Conservation (phyloP, 2,113 vertebrate species). For the Forbesichthys agassizii region DNA sequence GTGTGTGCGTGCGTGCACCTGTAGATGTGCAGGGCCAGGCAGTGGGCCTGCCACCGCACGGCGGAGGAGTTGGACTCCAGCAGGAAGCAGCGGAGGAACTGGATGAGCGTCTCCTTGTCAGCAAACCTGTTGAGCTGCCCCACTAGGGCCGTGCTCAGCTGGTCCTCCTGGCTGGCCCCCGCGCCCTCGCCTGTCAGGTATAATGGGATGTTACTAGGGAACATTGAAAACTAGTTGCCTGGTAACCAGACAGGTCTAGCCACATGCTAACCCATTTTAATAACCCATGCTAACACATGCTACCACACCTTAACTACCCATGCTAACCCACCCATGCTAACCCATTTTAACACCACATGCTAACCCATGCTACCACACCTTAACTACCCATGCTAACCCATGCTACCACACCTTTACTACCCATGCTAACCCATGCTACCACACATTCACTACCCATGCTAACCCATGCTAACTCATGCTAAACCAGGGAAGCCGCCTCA, state of each 20-base stretch:
- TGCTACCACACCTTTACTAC: neutral
- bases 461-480: neutral
- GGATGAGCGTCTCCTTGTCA: conserved; percentile 96
- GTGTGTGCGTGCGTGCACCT: conserved; percentile 72
- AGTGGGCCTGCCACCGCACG: conserved; percentile 98
- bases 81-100: conserved; percentile 96
- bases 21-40: conserved; percentile 95
- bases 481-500: conserved; percentile 51
- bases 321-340: too few species aligned
- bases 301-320: too few species aligned
- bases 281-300: too few species aligned
- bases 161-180: conserved; percentile 90
- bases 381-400: neutral
- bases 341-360: too few species aligned
- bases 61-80: conserved; percentile 96
- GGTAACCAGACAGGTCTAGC: too few species aligned
- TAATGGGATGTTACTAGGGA: too few species aligned
- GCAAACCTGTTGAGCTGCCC: conserved; percentile 97
- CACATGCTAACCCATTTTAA: neutral
- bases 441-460: neutral
- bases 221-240: too few species aligned
- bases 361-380: too few species aligned
- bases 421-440: too few species aligned
- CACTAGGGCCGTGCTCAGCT: conserved; percentile 93
- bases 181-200: conserved; percentile 81